Evolutionary conservation across 2,113 vertebrate species (phyloP), one percentile per base, ranked within the genome.

Genomic region (Neogobius melanostomus): DNA sequence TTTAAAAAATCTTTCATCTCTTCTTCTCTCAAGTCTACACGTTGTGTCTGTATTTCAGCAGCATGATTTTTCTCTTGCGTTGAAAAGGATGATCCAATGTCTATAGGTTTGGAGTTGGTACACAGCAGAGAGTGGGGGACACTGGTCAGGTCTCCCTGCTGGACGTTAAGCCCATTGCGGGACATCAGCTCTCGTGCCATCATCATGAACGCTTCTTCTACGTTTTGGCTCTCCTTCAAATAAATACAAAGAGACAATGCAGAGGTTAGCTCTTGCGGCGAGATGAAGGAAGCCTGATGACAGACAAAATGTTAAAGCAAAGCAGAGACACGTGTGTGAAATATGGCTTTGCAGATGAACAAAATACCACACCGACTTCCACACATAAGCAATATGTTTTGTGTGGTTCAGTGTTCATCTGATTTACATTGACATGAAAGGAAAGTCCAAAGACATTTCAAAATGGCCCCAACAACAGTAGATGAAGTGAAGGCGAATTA

Each of bases 151-250:
- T 76, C 78, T 1, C 11, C 79, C 21, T 80, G 82, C 21, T 84
- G 86, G 74, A 91, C 47, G 0, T 69, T 7, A 0, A 82, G 85
- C 74, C 90, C 89, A 6, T 91, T 91, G 28, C 89, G 89, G 44
- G 68, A 71, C 67, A 91, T 54, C 74, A 91, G 82, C 82, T 91
- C 90, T 12, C 72, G 72, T 67, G 90, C 90, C 85, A 88, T 91
- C 87, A 91, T 68, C 79, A 87, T 60, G 75, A 91, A 91, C 59
- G 85, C 87, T 28, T 91, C 86, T 0, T 91, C 86, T 48, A 91
- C 89, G 7, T 91, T 88, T 52, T 90, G 85, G 65, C 83, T 86
- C 65, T 87, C 87, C 90, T 91, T 21, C 0, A 68, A 1, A 52
- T 5, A 56, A 28, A 54, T 4, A 28, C 7, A 44, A 12, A n/a